phyloP scores from a whole-genome alignment of 2,888 invertebrate genomes.

The Leptopterna dolabrata region DNA sequence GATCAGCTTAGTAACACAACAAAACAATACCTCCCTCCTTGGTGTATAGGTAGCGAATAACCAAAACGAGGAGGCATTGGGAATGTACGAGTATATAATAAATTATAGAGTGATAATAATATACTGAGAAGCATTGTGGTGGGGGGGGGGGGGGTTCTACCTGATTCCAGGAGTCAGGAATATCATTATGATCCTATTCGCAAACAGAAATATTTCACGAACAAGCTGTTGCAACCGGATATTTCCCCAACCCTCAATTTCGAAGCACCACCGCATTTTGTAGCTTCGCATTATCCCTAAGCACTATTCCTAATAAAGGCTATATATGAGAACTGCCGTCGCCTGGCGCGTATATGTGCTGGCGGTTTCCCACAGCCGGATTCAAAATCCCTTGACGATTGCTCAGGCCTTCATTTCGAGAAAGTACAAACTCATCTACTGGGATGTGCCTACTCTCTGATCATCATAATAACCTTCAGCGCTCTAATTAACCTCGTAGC shows the following conservation, averaged over 20 bases:
- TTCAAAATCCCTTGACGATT: slow-evolving; percentile 1
- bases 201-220: no score
- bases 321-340: background rate
- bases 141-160: no score
- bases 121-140: no score
- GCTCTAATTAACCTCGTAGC: background rate
- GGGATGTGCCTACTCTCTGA: background rate
- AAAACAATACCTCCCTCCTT: no score
- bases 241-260: background rate
- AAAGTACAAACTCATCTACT: background rate
- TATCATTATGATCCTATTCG: no score
- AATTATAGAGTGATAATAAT: no score
- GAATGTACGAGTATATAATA: no score
- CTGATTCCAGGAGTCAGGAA: no score
- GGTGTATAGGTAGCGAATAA: no score
- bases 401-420: slow-evolving; percentile 3
- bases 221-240: background rate
- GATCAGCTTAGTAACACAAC: no score
- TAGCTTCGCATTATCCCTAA: background rate
- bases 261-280: background rate
- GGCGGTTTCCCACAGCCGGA: background rate
- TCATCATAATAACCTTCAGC: background rate
- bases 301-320: background rate
- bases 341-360: background rate
- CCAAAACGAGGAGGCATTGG: no score